Conservation (phyloP, 2,113 vertebrate genomes). For the Ceyx melanurus region DNA sequence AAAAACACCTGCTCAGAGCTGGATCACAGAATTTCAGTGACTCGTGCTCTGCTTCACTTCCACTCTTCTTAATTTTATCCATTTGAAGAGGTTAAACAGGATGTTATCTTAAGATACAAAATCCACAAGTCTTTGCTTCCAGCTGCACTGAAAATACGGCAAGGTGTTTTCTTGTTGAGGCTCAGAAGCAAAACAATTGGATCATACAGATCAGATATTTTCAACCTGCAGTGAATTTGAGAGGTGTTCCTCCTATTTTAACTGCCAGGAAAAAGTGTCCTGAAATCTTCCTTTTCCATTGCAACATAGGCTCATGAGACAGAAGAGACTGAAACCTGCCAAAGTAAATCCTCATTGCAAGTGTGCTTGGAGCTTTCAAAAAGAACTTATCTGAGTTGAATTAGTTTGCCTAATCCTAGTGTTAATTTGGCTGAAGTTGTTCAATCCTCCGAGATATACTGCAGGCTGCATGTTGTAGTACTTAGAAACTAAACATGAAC, state of each 20-base stretch:
- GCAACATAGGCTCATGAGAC: not conserved
- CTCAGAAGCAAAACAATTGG: not conserved
- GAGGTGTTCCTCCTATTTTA: not conserved
- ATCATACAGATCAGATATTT: not conserved
- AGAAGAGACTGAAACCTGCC: slow-evolving; percentile 19
- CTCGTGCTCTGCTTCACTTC: not conserved
- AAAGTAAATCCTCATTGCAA: slow-evolving; percentile 12
- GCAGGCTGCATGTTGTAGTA: not conserved
- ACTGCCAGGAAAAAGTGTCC: slow-evolving; percentile 41
- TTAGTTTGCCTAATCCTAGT: slow-evolving; percentile 1
- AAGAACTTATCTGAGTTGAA: slow-evolving; percentile 33
- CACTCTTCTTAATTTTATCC: not conserved
- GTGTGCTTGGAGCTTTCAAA: not conserved
- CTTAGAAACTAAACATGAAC: not conserved
- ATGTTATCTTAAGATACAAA: not conserved
- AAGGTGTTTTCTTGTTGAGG: not conserved
- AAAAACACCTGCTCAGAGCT: slow-evolving; percentile 11
- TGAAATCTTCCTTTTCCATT: slow-evolving; percentile 44
- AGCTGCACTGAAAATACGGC: not conserved
- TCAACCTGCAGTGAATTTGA: slow-evolving; percentile 11
- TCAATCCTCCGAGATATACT: not conserved
- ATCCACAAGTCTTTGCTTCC: not conserved
- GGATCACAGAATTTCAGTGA: not conserved
- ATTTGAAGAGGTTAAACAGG: not conserved
- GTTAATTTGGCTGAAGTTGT: slow-evolving; percentile 16